Evolutionary conservation across 2,113 vertebrate genomes (phyloP).

Genomic region (Pleuronectes platessa): DNA sequence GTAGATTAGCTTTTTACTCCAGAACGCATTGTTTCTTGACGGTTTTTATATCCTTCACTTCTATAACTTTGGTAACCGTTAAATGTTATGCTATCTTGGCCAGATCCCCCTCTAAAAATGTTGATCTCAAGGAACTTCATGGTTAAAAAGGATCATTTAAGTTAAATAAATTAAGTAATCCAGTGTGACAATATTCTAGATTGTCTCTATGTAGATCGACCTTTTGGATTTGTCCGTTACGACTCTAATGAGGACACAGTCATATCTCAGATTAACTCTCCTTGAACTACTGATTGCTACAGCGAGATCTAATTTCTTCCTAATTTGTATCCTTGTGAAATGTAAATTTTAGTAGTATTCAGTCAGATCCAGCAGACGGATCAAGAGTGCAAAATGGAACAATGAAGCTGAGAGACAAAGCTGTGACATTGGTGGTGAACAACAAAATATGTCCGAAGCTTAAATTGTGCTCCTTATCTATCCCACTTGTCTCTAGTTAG

Average conservation of each 20-base stretch:
- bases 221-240: too few species aligned
- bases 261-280: not conserved
- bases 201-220: too few species aligned
- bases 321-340: slow-evolving; percentile 18
- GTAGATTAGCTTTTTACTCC: too few species aligned
- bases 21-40: not conserved
- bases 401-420: too few species aligned
- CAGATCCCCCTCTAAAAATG: not conserved
- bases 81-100: too few species aligned
- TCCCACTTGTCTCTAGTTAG: not conserved
- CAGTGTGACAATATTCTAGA: too few species aligned
- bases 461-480: not conserved
- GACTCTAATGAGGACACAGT: not conserved
- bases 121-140: not conserved
- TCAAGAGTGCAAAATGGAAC: too few species aligned
- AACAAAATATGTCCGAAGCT: not conserved
- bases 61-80: not conserved
- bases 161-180: not conserved
- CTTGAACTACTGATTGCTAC: not conserved
- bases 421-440: not conserved
- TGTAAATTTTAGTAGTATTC: not conserved
- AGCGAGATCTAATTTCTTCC: slow-evolving; percentile 20
- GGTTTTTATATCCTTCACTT: not conserved
- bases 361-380: too few species aligned
- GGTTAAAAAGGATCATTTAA: not conserved